Evolutionary conservation across 2,797 vertebrate genomes (phyloP), one percentile per base, ranked within the genome.

Genomic region (Gymnodraco acuticeps): DNA sequence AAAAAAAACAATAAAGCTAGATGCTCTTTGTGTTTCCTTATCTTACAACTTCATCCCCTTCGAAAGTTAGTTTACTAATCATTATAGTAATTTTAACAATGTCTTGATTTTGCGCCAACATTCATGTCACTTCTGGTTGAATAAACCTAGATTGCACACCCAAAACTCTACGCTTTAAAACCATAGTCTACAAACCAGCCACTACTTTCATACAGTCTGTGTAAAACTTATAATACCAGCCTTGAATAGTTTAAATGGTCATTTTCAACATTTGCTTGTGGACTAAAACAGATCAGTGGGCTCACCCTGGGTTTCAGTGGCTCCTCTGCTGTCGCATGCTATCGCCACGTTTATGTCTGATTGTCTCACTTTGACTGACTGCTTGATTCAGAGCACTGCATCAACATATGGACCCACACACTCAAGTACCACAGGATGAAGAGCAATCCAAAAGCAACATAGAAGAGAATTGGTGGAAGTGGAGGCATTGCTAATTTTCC

Each of bases 401-500:
- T 13, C 15, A 8, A 43, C 3, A 27, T 27, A 27, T 27, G 27
- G 27, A 66, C 31, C 27, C 33, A 33, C 42, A 45, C 58, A 70
- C 38, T n/a, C 1, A 20, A 16, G n/a, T 19, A 51, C 31, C 47
- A 65, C 77, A 82, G 85, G 81, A 84, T 68, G 77, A n/a, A 64
- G 41, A 4, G 64, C 61, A 73, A 42, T 64, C 75, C 65, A 13
- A 46, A 72, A 77, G 65, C 56, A 85, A 82, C 77, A 79, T 10
- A 17, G 19, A 5, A 67, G 67, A 86, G 86, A 91, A 91, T 91
- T 45, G 81, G 64, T 80, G 89, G 87, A 89, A 89, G 80, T 68
- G 54, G 61, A 73, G 48, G 64, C 72, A 53, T 66, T 65, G 58
- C 51, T 64, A 16, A 55, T 51, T 59, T 81, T 80, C 81, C 86